These are phyloP conservation scores for Diglossa cyanea DNA, from an alignment of 2,797 vertebrate genomes.

Conservation along the genomic window DNA sequence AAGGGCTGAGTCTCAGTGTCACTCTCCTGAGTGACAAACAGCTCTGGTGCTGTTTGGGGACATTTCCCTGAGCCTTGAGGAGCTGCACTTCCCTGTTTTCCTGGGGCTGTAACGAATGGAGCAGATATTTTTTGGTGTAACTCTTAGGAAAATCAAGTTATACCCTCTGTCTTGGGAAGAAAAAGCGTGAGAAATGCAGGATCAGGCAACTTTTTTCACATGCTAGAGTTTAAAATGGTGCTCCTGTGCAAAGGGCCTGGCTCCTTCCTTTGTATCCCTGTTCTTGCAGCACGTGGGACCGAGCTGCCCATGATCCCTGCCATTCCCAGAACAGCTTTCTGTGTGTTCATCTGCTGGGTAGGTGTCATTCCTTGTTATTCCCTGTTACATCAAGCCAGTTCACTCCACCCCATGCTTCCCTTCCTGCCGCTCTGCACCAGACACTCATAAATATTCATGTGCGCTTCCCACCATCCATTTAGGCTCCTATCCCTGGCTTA, in stretches of 20 bases:
- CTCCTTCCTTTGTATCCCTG: not conserved
- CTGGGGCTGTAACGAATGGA: not conserved
- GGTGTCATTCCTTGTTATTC: constrained; percentile 41
- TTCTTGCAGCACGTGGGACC: not conserved
- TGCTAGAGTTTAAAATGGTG: not conserved
- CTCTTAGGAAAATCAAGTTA: not conserved
- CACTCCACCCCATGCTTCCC: constrained; percentile 3
- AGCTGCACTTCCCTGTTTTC: not conserved
- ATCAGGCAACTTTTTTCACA: not conserved
- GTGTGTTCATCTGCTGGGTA: constrained; percentile 10
- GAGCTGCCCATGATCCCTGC: not conserved
- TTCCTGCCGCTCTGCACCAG: constrained; percentile 61
- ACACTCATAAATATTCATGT: constrained; percentile 70
- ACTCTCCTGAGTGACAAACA: not conserved
- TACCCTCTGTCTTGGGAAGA: not conserved
- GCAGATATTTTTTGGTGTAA: not conserved
- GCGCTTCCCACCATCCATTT: not conserved
- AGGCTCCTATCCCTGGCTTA: constrained; percentile 9
- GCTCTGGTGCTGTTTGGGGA: not conserved
- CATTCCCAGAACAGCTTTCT: not conserved
- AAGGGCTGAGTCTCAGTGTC: not conserved
- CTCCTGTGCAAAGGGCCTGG: not conserved
- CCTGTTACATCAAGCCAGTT: constrained; percentile 10
- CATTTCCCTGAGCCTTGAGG: not conserved
- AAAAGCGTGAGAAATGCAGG: rapidly evolving